Evolutionary conservation across 2,113 vertebrate genomes (phyloP).

Genomic region (Nesogale talazaci): DNA sequence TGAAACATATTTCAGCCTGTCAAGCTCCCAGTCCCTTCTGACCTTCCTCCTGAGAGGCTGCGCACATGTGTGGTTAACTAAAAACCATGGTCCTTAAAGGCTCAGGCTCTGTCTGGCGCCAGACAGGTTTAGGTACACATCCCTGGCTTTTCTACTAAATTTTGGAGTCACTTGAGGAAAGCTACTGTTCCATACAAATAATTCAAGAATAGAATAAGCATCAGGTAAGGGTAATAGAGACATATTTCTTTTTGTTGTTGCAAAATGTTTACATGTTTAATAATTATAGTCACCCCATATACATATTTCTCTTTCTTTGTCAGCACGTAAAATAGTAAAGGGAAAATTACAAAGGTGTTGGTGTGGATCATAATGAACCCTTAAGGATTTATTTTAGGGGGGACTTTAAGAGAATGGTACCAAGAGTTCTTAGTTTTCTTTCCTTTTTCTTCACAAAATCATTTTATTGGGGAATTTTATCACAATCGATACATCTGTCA

Average conservation of each 20-base stretch:
- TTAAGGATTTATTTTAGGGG: too few species aligned
- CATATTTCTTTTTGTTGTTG: background rate
- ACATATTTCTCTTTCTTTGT: too few species aligned
- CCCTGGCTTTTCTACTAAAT: background rate
- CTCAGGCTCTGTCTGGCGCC: constrained; percentile 39
- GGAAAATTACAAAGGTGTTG: too few species aligned
- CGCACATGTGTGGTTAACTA: constrained; percentile 16
- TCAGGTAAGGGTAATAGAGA: background rate
- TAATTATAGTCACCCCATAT: too few species aligned
- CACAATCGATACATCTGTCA: too few species aligned
- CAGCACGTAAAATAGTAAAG: too few species aligned
- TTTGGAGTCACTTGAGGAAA: background rate
- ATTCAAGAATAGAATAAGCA: background rate
- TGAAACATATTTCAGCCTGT: constrained; percentile 9
- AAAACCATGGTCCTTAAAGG: background rate
- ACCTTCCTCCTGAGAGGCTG: constrained; percentile 5
- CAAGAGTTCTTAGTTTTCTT: too few species aligned
- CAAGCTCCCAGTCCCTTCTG: background rate
- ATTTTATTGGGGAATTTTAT: too few species aligned
- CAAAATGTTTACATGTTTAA: too few species aligned
- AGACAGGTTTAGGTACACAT: constrained; percentile 36
- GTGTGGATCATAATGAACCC: too few species aligned
- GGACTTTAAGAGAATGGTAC: too few species aligned
- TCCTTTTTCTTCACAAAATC: too few species aligned
- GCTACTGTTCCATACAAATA: background rate